These are phyloP conservation scores for Carduelis carduelis DNA, from an alignment of 2,797 vertebrate genomes.

Conservation along the genomic window DNA sequence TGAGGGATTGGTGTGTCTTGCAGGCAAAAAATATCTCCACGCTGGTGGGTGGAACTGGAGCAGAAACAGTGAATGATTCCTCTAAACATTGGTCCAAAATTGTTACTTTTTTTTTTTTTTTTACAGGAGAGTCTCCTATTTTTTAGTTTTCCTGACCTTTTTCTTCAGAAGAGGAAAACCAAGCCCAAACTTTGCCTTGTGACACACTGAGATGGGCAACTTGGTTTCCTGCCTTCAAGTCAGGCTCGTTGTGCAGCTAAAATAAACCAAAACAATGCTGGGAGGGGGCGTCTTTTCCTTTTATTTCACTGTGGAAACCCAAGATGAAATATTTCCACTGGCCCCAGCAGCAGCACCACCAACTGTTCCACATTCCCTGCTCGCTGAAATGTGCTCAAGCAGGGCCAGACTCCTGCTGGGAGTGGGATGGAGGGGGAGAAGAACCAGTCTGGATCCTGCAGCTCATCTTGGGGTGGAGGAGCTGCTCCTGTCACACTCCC, in stretches of 20 bases:
- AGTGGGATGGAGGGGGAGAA: background rate
- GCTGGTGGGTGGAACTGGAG: background rate
- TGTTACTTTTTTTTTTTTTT: background rate
- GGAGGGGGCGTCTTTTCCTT: background rate
- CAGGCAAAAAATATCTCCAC: background rate
- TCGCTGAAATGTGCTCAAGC: slow-evolving; percentile 17
- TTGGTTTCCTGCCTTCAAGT: background rate
- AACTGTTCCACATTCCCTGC: slow-evolving; percentile 35
- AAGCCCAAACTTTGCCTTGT: background rate
- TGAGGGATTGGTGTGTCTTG: background rate
- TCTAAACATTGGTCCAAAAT: background rate
- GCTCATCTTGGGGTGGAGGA: background rate
- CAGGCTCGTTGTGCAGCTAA: background rate
- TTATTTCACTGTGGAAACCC: background rate
- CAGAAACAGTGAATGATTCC: background rate
- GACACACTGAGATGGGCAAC: background rate
- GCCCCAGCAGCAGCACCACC: background rate
- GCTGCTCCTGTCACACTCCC: background rate
- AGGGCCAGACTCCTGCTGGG: background rate
- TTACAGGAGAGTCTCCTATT: background rate
- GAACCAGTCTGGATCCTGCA: background rate
- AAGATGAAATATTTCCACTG: slow-evolving; percentile 10
- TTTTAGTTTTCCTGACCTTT: background rate
- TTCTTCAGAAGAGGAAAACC: background rate
- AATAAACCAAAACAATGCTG: slow-evolving; percentile 1